These are phyloP conservation scores for Pristionchus fissidentatus DNA, from an alignment of 2,888 invertebrate species.

Conservation along the genomic window DNA sequence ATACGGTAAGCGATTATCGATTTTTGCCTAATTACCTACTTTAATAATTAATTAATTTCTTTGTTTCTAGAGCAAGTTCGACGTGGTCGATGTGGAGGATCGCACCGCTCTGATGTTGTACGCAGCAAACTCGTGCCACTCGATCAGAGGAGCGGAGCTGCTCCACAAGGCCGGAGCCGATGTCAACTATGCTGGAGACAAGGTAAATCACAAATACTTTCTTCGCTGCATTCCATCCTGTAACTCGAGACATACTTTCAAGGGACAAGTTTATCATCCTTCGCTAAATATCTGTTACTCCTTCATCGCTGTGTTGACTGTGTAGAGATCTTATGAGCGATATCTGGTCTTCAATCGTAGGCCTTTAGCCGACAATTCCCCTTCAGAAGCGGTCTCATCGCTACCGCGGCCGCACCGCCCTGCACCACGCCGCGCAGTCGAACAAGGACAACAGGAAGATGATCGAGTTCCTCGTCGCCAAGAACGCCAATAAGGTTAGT, in stretches of 20 bases:
- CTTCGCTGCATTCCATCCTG: too few species aligned
- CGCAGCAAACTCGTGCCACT: background rate
- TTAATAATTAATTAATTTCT: background rate
- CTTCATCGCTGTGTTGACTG: background rate
- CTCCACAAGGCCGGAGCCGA: slow-evolving; percentile 54
- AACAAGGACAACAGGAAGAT: slow-evolving; percentile 54
- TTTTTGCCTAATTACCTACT: background rate
- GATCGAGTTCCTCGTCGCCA: slow-evolving; percentile 57
- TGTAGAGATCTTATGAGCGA: background rate
- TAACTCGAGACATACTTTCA: too few species aligned
- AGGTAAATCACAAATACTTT: too few species aligned
- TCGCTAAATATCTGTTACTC: too few species aligned
- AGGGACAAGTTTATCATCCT: too few species aligned
- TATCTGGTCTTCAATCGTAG: background rate
- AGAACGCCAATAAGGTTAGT: slow-evolving; percentile 61
- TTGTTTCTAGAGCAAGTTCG: background rate
- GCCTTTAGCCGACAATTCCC: too few species aligned
- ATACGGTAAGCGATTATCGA: slow-evolving; percentile 81
- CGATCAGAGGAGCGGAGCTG: slow-evolving; percentile 44
- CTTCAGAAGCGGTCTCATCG: slow-evolving; percentile 3
- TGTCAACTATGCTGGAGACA: slow-evolving; percentile 51
- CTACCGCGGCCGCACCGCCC: slow-evolving; percentile 85
- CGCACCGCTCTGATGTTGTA: slow-evolving; percentile 42
- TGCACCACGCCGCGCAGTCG: slow-evolving; percentile 94
- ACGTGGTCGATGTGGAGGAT: slow-evolving; percentile 6